These are phyloP conservation scores for Zeuzera pyrina DNA, from an alignment of 2,888 invertebrate species.

Conservation along the genomic window DNA sequence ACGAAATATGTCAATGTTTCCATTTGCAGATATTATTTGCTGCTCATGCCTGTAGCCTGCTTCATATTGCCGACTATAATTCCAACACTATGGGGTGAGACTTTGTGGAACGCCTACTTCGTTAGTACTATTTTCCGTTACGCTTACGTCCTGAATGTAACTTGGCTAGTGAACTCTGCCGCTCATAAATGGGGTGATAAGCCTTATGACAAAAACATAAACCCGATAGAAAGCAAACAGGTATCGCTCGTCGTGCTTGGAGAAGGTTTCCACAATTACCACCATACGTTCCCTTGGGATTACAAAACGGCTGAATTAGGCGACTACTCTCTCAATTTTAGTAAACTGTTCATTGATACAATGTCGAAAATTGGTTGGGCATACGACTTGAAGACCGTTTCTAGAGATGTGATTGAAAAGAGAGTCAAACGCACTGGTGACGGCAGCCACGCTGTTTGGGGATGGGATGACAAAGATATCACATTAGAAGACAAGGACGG, in stretches of 20 bases:
- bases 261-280: slow-evolving; percentile 92
- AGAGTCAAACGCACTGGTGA: slow-evolving; percentile 83
- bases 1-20: slow-evolving; percentile 5
- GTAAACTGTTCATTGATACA: slow-evolving; percentile 83
- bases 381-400: slow-evolving; percentile 88
- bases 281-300: slow-evolving; percentile 89
- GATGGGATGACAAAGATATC: slow-evolving; percentile 77
- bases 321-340: slow-evolving; percentile 78
- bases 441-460: slow-evolving; percentile 82
- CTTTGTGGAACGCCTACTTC: slow-evolving; percentile 75
- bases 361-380: slow-evolving; percentile 89
- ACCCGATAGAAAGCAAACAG: slow-evolving; percentile 78
- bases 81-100: slow-evolving; percentile 86
- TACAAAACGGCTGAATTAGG: slow-evolving; percentile 88
- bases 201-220: slow-evolving; percentile 82
- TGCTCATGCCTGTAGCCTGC: slow-evolving; percentile 80
- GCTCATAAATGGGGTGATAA: slow-evolving; percentile 85
- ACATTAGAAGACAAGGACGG: slow-evolving; percentile 27
- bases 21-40: slow-evolving; percentile 78
- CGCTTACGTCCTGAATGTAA: slow-evolving; percentile 83
- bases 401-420: slow-evolving; percentile 77
- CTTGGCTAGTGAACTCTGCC: slow-evolving; percentile 92
- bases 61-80: slow-evolving; percentile 83
- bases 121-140: slow-evolving; percentile 83
- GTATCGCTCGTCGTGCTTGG: slow-evolving; percentile 80